Evolutionary conservation across 2,113 vertebrate genomes (phyloP).

Genomic region (Triplophysa dalaica): DNA sequence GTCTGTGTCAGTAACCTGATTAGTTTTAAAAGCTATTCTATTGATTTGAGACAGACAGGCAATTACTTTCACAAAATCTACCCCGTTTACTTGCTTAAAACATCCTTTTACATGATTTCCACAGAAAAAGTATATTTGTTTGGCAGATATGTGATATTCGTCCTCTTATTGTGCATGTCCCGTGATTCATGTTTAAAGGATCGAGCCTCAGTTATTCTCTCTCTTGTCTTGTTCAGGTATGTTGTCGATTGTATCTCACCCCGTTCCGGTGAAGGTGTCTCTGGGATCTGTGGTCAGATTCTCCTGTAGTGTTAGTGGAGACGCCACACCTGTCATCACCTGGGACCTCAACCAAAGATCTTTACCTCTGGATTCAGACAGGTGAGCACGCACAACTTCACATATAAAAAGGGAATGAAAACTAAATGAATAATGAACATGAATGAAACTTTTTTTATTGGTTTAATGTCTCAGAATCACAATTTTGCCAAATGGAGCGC

Average conservation of each 20-base stretch:
- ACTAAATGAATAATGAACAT: too few relatives aligned
- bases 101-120: too few relatives aligned
- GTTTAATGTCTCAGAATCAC: conserved; percentile 77
- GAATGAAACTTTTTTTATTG: too few relatives aligned
- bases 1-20: neutral
- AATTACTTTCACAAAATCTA: neutral
- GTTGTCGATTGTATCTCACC: conserved; percentile 86
- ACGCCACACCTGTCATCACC: conserved; percentile 83
- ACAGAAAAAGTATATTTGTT: too few relatives aligned
- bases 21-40: neutral
- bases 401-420: too few relatives aligned
- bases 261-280: conserved; percentile 75
- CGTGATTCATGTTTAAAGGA: neutral
- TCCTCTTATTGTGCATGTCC: neutral
- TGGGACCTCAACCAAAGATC: conserved; percentile 91
- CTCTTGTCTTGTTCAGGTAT: conserved; percentile 72
- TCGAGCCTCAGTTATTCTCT: neutral
- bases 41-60: neutral
- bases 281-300: conserved; percentile 88
- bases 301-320: conserved; percentile 83
- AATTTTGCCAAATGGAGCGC: conserved; percentile 83
- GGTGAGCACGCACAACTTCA: conserved; percentile 67
- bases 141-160: too few relatives aligned
- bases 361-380: conserved; percentile 80
- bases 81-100: neutral